A percentile compares a stretch with the other conserved stretches of the same genome.
Evolutionary conservation across 53 echinoderm and acorn worm genomes (phyloP).

Genomic region (Arbacia lixula): DNA sequence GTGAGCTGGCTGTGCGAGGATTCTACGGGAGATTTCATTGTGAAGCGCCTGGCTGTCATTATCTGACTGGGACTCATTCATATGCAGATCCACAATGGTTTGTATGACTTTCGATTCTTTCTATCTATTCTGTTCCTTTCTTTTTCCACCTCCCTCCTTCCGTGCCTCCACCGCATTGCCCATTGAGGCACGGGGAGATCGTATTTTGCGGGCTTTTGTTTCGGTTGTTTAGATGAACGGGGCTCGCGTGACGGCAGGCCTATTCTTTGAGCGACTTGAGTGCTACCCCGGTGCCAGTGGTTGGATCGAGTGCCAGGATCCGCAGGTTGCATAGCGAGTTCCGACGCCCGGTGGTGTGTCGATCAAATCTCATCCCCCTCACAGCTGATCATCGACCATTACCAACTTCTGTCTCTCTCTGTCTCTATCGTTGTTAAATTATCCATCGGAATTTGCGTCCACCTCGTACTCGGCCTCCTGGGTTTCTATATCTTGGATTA

Average conservation of each 20-base stretch:
- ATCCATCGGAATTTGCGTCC: slow-evolving; percentile 6
- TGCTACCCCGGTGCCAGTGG: neutral
- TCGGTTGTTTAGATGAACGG: slow-evolving; percentile 8
- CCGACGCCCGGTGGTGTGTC: neutral
- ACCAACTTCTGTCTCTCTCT: neutral
- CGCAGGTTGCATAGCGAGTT: slow-evolving; percentile 10
- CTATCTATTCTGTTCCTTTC: neutral
- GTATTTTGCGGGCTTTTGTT: slow-evolving; percentile 48
- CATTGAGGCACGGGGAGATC: too few relatives aligned
- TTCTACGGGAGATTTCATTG: too few relatives aligned
- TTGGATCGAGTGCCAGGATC: slow-evolving; percentile 3
- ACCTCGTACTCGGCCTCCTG: neutral
- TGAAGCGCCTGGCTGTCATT: too few relatives aligned
- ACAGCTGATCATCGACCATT: slow-evolving; percentile 3
- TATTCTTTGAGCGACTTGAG: slow-evolving; percentile 3
- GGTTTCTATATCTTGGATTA: slow-evolving; percentile 23
- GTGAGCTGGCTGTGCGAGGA: too few relatives aligned
- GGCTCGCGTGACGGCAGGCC: neutral
- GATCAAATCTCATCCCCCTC: neutral
- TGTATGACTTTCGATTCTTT: slow-evolving; percentile 47
- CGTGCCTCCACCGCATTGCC: slow-evolving; percentile 8
- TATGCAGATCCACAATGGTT: slow-evolving; percentile 46
- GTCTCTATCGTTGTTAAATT: neutral
- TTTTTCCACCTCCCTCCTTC: slow-evolving; percentile 1
- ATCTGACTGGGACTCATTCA: slow-evolving; percentile 4